Evolutionary conservation across 2,888 invertebrate species (phyloP).

Genomic region (Philopedon plagiatum): DNA sequence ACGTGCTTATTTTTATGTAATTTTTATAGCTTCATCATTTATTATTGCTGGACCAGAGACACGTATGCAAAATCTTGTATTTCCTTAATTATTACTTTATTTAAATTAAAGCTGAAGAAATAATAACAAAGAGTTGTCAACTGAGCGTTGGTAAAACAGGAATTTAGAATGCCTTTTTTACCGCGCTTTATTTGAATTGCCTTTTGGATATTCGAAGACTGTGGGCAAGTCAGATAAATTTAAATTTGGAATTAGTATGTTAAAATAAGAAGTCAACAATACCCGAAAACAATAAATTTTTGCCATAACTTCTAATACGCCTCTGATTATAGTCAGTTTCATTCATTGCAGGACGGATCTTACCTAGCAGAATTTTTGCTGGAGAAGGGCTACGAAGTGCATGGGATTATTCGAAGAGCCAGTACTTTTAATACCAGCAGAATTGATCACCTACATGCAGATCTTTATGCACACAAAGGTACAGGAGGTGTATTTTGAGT

Average conservation of each 20-base stretch:
- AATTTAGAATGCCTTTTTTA: background rate
- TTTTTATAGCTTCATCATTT: background rate
- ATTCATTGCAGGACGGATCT: constrained; percentile 88
- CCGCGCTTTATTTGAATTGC: background rate
- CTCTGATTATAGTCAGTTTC: too few species aligned
- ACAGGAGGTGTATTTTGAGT: background rate
- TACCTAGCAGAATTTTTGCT: constrained; percentile 95
- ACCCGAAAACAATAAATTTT: too few species aligned
- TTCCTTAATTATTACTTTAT: too few species aligned
- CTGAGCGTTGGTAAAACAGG: constrained; percentile 12
- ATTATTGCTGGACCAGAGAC: background rate
- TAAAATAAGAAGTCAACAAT: too few species aligned
- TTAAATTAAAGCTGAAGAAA: background rate
- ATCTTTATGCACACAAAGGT: constrained; percentile 88
- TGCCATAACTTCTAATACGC: too few species aligned
- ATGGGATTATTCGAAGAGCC: constrained; percentile 94
- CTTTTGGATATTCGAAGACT: too few species aligned
- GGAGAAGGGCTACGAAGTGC: constrained; percentile 93
- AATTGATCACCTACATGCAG: constrained; percentile 95
- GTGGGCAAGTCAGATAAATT: too few species aligned
- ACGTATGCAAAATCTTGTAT: background rate
- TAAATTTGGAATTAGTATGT: too few species aligned
- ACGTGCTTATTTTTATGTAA: constrained; percentile 55
- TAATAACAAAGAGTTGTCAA: background rate
- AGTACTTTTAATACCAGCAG: constrained; percentile 97